A percentile compares a stretch with the other conserved stretches of the same genome.
Conservation (phyloP, 2,888 invertebrate genomes). For the Malacosoma neustria region DNA sequence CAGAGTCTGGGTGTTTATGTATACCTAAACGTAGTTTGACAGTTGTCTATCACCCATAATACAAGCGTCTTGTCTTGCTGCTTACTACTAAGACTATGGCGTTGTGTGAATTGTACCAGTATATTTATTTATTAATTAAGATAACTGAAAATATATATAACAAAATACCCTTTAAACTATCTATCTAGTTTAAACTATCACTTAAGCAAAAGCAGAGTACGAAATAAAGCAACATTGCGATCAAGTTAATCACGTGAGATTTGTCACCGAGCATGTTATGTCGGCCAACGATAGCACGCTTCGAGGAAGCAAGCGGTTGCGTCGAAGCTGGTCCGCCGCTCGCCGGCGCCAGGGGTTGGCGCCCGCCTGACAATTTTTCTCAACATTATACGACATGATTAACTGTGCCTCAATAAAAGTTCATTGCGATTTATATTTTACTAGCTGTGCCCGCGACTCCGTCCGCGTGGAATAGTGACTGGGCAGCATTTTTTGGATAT, state of each 20-base stretch:
- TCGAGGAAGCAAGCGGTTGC: slow-evolving; percentile 58
- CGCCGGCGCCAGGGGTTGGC: slow-evolving; percentile 55
- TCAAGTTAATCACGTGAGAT: slow-evolving; percentile 17
- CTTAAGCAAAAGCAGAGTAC: background rate
- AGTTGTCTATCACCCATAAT: too few species aligned
- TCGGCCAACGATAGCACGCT: slow-evolving; percentile 44
- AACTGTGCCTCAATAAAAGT: slow-evolving; percentile 23
- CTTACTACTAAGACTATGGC: too few species aligned
- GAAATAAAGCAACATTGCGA: background rate
- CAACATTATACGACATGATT: slow-evolving; percentile 38
- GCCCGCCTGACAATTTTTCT: slow-evolving; percentile 41
- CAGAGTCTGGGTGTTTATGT: too few species aligned
- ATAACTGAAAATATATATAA: too few species aligned
- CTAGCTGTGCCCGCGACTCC: too few species aligned
- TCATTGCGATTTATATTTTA: too few species aligned
- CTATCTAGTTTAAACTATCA: background rate
- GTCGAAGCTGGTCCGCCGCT: slow-evolving; percentile 31
- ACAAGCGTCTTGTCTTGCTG: too few species aligned
- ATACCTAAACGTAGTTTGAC: too few species aligned
- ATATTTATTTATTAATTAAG: background rate
- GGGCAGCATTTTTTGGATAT: too few species aligned
- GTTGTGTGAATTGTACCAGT: too few species aligned
- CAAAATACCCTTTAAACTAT: background rate
- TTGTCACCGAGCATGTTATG: slow-evolving; percentile 33
- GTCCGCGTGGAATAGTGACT: too few species aligned